Evolutionary conservation across 2,888 invertebrate genomes (phyloP).

Genomic region (Ophioninae sp.): DNA sequence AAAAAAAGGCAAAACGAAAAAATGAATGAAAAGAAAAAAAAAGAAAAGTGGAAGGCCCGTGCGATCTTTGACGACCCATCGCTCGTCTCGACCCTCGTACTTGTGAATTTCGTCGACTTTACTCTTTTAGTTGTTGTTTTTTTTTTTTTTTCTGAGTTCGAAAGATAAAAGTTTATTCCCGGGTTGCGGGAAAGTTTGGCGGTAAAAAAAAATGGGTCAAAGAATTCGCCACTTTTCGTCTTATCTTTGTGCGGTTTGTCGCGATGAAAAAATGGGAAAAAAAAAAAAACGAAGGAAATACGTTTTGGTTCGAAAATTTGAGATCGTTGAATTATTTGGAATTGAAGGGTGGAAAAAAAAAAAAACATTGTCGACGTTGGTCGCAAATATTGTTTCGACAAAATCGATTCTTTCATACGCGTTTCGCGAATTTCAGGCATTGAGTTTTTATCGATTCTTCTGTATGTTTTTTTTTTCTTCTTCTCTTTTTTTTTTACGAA

Average conservation of each 20-base stretch:
- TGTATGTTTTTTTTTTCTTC: not conserved
- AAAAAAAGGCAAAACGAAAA: slow-evolving; percentile 36
- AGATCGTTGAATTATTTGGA: not conserved
- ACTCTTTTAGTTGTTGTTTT: not conserved
- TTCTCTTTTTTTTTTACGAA: not conserved
- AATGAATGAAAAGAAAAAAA: slow-evolving; percentile 21
- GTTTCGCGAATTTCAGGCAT: not conserved
- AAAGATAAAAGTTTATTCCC: not conserved
- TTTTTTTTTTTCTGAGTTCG: not conserved
- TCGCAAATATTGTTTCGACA: not conserved
- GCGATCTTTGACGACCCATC: slow-evolving; percentile 9
- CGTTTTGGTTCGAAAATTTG: too few species aligned
- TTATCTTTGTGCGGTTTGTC: not conserved
- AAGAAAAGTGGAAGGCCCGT: slow-evolving; percentile 44
- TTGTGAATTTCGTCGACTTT: too few species aligned
- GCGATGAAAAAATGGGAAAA: not conserved
- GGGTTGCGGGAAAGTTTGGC: not conserved
- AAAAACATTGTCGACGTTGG: not conserved
- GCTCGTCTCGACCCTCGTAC: not conserved
- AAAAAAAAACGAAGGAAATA: too few species aligned
- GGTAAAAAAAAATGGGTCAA: not conserved
- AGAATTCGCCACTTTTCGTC: not conserved
- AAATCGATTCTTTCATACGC: not conserved
- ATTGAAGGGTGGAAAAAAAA: not conserved
- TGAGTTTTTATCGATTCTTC: not conserved